Evolutionary conservation across 1,140 invertebrate species (phyloP).

Genomic region (Tachypleus tridentatus): DNA sequence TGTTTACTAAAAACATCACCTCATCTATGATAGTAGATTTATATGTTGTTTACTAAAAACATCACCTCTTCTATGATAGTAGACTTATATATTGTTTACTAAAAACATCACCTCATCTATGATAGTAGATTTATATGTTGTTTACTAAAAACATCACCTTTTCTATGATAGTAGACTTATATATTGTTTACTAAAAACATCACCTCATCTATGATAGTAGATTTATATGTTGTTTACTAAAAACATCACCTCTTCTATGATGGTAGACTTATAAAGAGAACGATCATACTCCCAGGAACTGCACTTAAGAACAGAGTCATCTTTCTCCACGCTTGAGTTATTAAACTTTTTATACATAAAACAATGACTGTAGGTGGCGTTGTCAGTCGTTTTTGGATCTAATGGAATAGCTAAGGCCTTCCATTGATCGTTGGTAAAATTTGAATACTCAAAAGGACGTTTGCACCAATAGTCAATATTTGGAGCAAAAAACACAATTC

Average conservation of each 20-base stretch:
- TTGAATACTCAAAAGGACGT: slow-evolving; percentile 5
- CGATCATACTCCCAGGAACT: slow-evolving; percentile 16
- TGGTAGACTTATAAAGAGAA: slow-evolving; percentile 17
- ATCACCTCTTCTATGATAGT: too few relatives aligned
- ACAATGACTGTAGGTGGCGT: not conserved
- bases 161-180: too few relatives aligned
- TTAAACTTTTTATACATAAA: not conserved
- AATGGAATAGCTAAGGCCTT: slow-evolving; percentile 7
- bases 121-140: too few relatives aligned
- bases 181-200: too few relatives aligned
- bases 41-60: too few relatives aligned
- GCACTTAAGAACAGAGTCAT: slow-evolving; percentile 1
- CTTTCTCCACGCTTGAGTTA: not conserved
- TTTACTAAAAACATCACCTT: too few relatives aligned
- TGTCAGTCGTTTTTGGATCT: not conserved
- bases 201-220: too few relatives aligned
- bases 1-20: too few relatives aligned
- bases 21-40: too few relatives aligned
- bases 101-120: too few relatives aligned
- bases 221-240: too few relatives aligned
- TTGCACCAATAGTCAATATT: slow-evolving; percentile 18
- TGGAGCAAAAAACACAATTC: slow-evolving; percentile 17
- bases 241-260: slow-evolving; percentile 10
- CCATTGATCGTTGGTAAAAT: slow-evolving; percentile 11
- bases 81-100: too few relatives aligned